Conservation (phyloP, 2,888 invertebrate species). For the Brachyopa scutellaris region DNA sequence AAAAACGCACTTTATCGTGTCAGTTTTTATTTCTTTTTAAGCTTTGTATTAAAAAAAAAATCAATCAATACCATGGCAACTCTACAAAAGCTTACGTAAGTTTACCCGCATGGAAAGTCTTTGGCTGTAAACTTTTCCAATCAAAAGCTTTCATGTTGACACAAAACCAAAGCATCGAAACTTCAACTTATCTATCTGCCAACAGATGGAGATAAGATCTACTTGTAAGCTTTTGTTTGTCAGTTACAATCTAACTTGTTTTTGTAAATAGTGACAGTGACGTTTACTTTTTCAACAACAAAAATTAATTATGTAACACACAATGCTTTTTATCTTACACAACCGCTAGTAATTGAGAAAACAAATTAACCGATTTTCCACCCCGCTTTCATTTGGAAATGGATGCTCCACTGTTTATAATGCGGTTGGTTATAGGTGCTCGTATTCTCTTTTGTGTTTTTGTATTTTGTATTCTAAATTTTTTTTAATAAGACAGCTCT, state of each 20-base stretch:
- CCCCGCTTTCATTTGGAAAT: too few relatives aligned
- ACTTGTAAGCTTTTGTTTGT: neutral
- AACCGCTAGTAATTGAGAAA: neutral
- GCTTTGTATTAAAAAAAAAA: neutral
- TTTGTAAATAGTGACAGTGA: neutral
- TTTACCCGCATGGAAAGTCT: too few relatives aligned
- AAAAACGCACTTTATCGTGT: too few relatives aligned
- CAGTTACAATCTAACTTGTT: neutral
- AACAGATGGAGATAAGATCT: slow-evolving; percentile 11
- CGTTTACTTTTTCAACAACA: too few relatives aligned
- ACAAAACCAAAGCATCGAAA: neutral
- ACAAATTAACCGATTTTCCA: neutral
- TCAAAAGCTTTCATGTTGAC: neutral
- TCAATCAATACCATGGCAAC: neutral
- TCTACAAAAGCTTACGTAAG: too few relatives aligned
- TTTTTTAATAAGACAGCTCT: too few relatives aligned
- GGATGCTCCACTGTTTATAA: too few relatives aligned
- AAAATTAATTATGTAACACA: neutral
- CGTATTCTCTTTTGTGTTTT: neutral
- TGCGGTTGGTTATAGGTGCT: too few relatives aligned
- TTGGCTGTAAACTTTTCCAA: neutral
- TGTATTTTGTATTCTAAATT: too few relatives aligned
- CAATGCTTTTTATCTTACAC: neutral
- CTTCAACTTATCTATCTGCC: neutral
- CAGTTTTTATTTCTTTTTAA: too few relatives aligned